Percentiles rank a stretch among this genome's conserved stretches.
phyloP scores from a whole-genome alignment of 2,888 invertebrate genomes.

The Leptodirus hochenwartii region DNA sequence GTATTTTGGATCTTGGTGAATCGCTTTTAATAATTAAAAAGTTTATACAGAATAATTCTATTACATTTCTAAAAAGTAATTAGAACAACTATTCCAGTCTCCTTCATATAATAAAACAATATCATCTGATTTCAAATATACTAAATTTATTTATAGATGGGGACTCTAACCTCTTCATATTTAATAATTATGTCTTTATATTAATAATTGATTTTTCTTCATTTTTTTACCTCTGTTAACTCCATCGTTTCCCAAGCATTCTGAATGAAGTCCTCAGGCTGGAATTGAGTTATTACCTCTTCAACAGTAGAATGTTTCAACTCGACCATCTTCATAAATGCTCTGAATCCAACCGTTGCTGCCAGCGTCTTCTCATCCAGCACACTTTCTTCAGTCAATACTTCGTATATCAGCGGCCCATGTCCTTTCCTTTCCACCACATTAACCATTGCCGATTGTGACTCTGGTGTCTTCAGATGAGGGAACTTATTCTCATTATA shows the following conservation, averaged over 20 bases:
- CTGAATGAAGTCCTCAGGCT: slow-evolving; percentile 66
- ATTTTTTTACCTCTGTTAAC: slow-evolving; percentile 38
- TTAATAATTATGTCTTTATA: not conserved
- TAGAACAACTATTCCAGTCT: too few relatives aligned
- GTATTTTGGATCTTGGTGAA: too few relatives aligned
- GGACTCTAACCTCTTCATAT: not conserved
- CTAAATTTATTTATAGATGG: too few relatives aligned
- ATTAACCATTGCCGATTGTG: slow-evolving; percentile 69
- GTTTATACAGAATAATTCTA: too few relatives aligned
- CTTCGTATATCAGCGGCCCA: slow-evolving; percentile 62
- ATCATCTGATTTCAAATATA: too few relatives aligned
- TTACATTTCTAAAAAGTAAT: too few relatives aligned
- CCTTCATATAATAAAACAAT: too few relatives aligned
- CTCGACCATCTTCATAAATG: slow-evolving; percentile 74
- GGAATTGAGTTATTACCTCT: slow-evolving; percentile 66
- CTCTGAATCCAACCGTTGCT: slow-evolving; percentile 67
- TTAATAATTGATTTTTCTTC: not conserved
- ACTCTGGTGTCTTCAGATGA: slow-evolving; percentile 58
- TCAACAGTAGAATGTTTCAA: slow-evolving; percentile 63
- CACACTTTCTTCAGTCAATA: slow-evolving; percentile 61
- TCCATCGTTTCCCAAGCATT: slow-evolving; percentile 64
- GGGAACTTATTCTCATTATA: slow-evolving; percentile 67
- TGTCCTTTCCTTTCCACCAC: slow-evolving; percentile 71
- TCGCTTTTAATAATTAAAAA: too few relatives aligned
- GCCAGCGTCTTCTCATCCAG: slow-evolving; percentile 60